Conservation (phyloP, 2,797 vertebrate species). For the Sebastes steindachneri region DNA sequence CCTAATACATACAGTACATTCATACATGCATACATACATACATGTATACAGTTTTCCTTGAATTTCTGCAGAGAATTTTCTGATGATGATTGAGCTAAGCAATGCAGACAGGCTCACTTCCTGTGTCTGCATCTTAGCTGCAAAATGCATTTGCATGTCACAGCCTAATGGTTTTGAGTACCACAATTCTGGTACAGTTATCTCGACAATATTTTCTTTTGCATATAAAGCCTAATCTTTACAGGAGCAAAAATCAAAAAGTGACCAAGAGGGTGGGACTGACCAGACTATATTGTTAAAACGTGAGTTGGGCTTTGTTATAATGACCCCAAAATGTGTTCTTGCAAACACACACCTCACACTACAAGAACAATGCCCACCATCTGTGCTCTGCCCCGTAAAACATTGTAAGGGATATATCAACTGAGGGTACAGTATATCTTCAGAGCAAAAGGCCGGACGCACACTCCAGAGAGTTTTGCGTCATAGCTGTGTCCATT, state of each 20-base stretch:
- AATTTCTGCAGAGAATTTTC: not conserved
- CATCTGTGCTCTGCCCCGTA: conserved; percentile 37
- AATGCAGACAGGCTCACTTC: conserved; percentile 21
- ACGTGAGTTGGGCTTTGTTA: not conserved
- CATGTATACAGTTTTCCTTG: not conserved
- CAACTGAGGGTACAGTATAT: conserved; percentile 37
- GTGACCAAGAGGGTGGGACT: not conserved
- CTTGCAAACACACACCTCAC: conserved; percentile 10
- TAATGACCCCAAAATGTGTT: conserved; percentile 3
- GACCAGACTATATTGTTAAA: not conserved
- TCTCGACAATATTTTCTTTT: not conserved
- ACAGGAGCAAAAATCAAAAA: not conserved
- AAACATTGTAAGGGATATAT: conserved; percentile 23
- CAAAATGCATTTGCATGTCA: conserved; percentile 25
- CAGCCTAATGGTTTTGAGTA: not conserved
- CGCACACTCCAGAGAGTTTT: conserved; percentile 34
- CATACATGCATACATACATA: not conserved
- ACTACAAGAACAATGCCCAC: conserved; percentile 23
- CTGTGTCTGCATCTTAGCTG: conserved; percentile 1
- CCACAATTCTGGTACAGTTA: not conserved
- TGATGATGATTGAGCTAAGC: not conserved
- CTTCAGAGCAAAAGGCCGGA: conserved; percentile 41
- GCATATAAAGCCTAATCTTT: not conserved
- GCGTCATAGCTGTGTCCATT: conserved; percentile 42
- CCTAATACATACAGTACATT: no score